These are phyloP conservation scores for Adelosebastes latens DNA, from an alignment of 2,797 vertebrate genomes.

Conservation along the genomic window DNA sequence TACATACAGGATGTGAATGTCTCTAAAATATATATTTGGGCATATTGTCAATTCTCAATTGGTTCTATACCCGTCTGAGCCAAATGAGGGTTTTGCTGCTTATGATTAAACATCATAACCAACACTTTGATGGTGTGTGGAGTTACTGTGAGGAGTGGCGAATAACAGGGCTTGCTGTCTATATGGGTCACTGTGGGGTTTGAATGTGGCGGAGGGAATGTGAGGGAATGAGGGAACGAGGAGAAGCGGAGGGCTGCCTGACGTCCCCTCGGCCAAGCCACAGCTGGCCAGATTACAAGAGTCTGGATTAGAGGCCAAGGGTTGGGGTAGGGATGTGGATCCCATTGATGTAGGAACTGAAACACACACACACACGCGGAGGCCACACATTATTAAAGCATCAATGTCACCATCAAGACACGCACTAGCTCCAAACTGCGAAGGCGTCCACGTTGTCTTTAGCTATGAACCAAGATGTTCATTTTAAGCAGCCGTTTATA, in stretches of 20 bases:
- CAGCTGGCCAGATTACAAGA: slow-evolving; percentile 67
- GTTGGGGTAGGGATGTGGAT: slow-evolving; percentile 46
- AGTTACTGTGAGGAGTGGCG: slow-evolving; percentile 8
- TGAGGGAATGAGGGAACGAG: slow-evolving; percentile 10
- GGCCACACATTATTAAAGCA: slow-evolving; percentile 38
- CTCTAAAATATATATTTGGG: neutral
- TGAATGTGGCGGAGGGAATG: slow-evolving; percentile 36
- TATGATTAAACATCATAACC: slow-evolving; percentile 41
- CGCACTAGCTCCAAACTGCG: neutral
- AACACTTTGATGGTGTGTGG: slow-evolving; percentile 48
- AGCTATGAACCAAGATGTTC: neutral
- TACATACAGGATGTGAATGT: neutral
- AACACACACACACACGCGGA: slow-evolving; percentile 6
- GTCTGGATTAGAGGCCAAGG: slow-evolving; percentile 65
- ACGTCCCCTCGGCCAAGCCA: slow-evolving; percentile 42
- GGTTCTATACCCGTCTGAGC: neutral
- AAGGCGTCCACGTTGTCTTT: neutral
- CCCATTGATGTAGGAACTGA: slow-evolving; percentile 33
- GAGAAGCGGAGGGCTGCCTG: slow-evolving; percentile 31
- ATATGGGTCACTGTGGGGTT: slow-evolving; percentile 38
- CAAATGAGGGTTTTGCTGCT: neutral
- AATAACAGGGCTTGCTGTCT: slow-evolving; percentile 53
- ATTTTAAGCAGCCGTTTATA: neutral
- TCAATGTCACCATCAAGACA: slow-evolving; percentile 38
- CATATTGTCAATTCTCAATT: neutral